These are phyloP conservation scores for Paramormyrops kingsleyae DNA, from an alignment of 2,113 vertebrate species.

Conservation along the genomic window DNA sequence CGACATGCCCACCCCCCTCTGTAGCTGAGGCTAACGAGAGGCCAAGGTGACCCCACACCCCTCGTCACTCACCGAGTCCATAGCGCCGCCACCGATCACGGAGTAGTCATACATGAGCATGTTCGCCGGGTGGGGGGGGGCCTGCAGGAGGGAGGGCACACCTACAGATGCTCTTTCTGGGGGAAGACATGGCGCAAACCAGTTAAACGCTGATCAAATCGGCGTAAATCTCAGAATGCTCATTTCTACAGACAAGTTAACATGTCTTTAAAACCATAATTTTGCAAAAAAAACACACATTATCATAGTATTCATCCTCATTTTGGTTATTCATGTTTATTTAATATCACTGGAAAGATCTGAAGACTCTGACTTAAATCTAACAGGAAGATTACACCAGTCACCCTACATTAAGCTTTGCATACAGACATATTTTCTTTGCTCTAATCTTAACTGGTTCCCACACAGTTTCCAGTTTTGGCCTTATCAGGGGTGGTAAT, in stretches of 20 bases:
- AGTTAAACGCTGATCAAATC: background rate
- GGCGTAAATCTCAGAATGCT: background rate
- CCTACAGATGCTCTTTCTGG: slow-evolving; percentile 9
- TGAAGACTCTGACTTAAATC: background rate
- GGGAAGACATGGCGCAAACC: background rate
- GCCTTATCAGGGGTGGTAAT: background rate
- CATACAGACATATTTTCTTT: background rate
- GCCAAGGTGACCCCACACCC: background rate
- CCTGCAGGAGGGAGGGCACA: slow-evolving; percentile 37
- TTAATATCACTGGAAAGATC: background rate
- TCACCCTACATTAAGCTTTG: background rate
- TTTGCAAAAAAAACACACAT: background rate
- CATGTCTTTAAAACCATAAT: background rate
- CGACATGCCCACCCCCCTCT: background rate
- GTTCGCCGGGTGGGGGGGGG: slow-evolving; percentile 49
- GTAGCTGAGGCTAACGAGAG: background rate
- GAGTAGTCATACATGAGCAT: slow-evolving; percentile 97
- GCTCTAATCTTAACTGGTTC: background rate
- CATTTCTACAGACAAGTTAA: background rate
- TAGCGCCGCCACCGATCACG: slow-evolving; percentile 73
- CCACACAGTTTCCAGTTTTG: background rate
- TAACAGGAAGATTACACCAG: background rate
- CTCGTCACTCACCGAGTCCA: slow-evolving; percentile 77
- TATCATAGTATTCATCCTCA: background rate
- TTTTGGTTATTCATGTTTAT: background rate